Evolutionary conservation across 1,140 invertebrate genomes (phyloP), one percentile per base, ranked within the genome.

Genomic region (Pogonognathellus flavescens): DNA sequence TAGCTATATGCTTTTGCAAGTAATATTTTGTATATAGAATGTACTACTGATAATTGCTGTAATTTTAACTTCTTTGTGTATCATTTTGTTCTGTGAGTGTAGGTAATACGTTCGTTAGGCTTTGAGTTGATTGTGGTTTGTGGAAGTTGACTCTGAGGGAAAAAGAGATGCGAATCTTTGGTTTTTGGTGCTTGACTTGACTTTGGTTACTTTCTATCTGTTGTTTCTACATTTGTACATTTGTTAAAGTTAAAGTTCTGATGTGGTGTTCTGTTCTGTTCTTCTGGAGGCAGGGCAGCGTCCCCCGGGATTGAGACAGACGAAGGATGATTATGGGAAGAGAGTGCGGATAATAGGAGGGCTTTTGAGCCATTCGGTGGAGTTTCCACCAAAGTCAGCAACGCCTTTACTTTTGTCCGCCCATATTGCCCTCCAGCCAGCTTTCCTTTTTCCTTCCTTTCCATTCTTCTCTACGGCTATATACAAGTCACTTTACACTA

Each of bases 291-390:
- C 70, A 76, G 70, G 62, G 70, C 70, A 49, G 31, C 8, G 70
- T 76, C 70, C 70, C 70, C 49, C 70, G 70, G 70, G 70, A 76
- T 13, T n/a, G 31, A 50, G 70, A 76, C 22, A 50, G 70, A 76
- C 70, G 70, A 31, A 76, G 70, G 70, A 76, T 76, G 70, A 76
- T 76, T 76, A 76, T 76, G 70, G 70, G 70, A 76, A 76, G 70
- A 76, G 70, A 76, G 70, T 76, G 31, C 70, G 70, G 70, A 76
- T 76, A 49, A 76, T 76, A 76, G 70, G 70, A 76, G 70, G 70
- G 70, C 70, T 76, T 76, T 76, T 76, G 70, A 76, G 70, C 70
- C 70, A 76, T 76, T 76, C 70, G 70, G 70, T 76, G 70, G 70
- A 76, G 70, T 76, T 50, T 76, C 16, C 16, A 41, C 16, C 13